A percentile compares a stretch with the other conserved stretches of the same genome.
Conservation (phyloP, 2,888 invertebrate genomes). For the Stratiomys singularior region DNA sequence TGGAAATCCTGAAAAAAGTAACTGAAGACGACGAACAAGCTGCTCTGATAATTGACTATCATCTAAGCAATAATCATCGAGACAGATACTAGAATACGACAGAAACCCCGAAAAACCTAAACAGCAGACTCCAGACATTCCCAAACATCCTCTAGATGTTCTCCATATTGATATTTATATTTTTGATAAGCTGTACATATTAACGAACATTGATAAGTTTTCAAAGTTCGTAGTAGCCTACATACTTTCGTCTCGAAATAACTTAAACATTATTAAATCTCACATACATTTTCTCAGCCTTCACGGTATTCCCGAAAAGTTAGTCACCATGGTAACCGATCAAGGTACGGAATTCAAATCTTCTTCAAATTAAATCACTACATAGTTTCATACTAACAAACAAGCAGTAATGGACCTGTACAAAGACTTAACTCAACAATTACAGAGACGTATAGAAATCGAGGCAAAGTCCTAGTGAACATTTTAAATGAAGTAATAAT, state of each 20-base stretch:
- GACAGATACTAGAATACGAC: slow-evolving; percentile 44
- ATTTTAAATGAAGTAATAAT: slow-evolving; percentile 48
- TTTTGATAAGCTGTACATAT: slow-evolving; percentile 23
- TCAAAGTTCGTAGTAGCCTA: too few relatives aligned
- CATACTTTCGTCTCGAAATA: slow-evolving; percentile 18
- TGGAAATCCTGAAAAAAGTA: slow-evolving; percentile 36
- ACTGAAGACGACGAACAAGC: slow-evolving; percentile 45
- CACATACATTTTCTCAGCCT: slow-evolving; percentile 28
- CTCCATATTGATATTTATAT: slow-evolving; percentile 49
- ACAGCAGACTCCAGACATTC: too few relatives aligned
- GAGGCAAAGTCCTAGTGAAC: slow-evolving; percentile 46
- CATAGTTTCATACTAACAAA: slow-evolving; percentile 49
- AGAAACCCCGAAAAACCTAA: slow-evolving; percentile 45
- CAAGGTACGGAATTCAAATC: slow-evolving; percentile 48
- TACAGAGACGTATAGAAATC: slow-evolving; percentile 51
- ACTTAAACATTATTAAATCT: slow-evolving; percentile 1
- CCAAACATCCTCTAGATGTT: too few relatives aligned
- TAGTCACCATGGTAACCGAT: background rate
- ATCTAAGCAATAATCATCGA: slow-evolving; percentile 44
- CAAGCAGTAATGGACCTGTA: too few relatives aligned
- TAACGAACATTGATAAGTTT: slow-evolving; percentile 26
- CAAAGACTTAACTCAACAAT: slow-evolving; percentile 48
- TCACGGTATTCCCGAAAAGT: slow-evolving; percentile 24
- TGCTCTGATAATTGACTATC: slow-evolving; percentile 43
- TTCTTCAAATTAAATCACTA: slow-evolving; percentile 30